Conservation (phyloP, 2,888 invertebrate species). For the Sacculina carcini region DNA sequence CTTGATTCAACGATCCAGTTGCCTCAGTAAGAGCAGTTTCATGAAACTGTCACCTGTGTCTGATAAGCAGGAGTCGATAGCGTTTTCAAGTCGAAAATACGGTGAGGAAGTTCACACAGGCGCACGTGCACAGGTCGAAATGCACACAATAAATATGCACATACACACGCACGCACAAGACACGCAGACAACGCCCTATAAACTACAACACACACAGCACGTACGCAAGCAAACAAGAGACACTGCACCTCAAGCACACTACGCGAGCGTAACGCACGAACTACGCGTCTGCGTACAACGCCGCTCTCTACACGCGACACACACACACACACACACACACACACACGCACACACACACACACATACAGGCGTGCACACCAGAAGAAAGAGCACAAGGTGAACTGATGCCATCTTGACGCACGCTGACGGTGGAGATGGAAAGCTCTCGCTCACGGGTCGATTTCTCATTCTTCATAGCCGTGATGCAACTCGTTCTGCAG, state of each 20-base stretch:
- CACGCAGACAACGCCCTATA: background rate
- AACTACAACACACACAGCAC: background rate
- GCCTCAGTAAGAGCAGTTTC: no score
- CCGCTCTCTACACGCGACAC: background rate
- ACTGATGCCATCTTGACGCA: background rate
- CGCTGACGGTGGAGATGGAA: no score
- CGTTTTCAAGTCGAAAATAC: background rate
- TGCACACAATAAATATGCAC: background rate
- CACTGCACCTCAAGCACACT: background rate
- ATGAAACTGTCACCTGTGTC: no score
- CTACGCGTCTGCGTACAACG: background rate
- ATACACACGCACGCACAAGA: constrained; percentile 4
- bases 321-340: background rate
- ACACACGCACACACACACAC: constrained; percentile 1
- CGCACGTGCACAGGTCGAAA: background rate
- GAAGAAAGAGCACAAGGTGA: background rate
- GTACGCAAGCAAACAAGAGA: background rate
- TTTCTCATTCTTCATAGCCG: no score
- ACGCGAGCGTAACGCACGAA: background rate
- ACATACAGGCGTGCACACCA: background rate
- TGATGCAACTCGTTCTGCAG: no score
- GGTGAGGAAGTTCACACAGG: background rate
- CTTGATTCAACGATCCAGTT: no score
- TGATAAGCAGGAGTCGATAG: no score
- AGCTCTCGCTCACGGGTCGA: no score